Evolutionary conservation across 1,140 invertebrate species (phyloP).

Genomic region (Drosophila saltans): DNA sequence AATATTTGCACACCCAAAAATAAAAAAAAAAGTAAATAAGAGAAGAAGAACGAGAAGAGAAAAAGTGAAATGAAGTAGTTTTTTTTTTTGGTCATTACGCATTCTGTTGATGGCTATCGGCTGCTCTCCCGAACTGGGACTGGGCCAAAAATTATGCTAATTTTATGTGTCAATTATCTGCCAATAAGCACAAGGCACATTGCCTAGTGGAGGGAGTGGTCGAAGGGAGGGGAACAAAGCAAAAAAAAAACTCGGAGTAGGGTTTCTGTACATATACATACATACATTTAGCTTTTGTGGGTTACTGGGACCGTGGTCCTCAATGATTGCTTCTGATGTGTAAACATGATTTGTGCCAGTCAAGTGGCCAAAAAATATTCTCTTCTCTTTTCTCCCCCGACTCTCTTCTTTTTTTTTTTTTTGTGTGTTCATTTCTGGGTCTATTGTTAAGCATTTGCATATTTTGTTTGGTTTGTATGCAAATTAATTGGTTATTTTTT

Average conservation of each 20-base stretch:
- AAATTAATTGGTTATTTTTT: constrained; percentile 50
- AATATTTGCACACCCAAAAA: constrained; percentile 27
- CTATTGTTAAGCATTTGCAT: constrained; percentile 58
- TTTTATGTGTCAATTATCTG: constrained; percentile 82
- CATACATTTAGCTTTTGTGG: constrained; percentile 34
- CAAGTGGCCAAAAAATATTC: constrained; percentile 52
- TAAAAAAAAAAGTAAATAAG: constrained; percentile 17
- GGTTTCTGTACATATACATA: constrained; percentile 17
- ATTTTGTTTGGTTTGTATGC: constrained; percentile 67
- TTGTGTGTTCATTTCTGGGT: constrained; percentile 43
- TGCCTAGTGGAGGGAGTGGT: not conserved
- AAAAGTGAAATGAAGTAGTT: constrained; percentile 74
- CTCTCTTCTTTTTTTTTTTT: constrained; percentile 23
- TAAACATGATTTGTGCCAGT: constrained; percentile 77
- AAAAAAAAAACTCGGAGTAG: not conserved
- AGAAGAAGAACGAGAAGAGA: not conserved
- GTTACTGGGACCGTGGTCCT: constrained; percentile 43
- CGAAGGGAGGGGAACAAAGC: not conserved
- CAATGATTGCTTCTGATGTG: constrained; percentile 60
- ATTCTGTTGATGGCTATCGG: constrained; percentile 67
- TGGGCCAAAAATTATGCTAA: constrained; percentile 77
- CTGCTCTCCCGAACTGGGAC: constrained; percentile 48
- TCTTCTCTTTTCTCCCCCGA: not conserved
- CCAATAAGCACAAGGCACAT: constrained; percentile 65
- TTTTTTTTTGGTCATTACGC: constrained; percentile 68